Evolutionary conservation across 2,888 invertebrate species (phyloP).

Genomic region (Polydrusus tereticollis): DNA sequence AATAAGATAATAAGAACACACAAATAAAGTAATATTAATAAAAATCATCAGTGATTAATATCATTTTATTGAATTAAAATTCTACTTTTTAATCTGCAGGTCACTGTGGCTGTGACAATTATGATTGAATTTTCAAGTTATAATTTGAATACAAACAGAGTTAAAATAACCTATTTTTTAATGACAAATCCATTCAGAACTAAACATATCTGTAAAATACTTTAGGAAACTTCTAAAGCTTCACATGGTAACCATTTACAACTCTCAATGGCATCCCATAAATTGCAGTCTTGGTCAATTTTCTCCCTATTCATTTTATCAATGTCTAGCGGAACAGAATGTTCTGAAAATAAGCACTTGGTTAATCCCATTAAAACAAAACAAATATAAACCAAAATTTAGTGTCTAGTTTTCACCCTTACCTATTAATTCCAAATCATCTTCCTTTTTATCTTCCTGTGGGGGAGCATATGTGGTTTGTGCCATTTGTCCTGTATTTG

Average conservation of each 20-base stretch:
- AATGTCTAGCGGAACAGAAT: conserved; percentile 79
- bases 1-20: too few relatives aligned
- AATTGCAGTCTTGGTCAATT: conserved; percentile 79
- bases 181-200: background rate
- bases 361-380: background rate
- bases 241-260: conserved; percentile 89
- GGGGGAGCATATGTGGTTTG: conserved; percentile 20
- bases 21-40: too few relatives aligned
- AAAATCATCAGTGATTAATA: too few relatives aligned
- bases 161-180: too few relatives aligned
- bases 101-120: too few relatives aligned
- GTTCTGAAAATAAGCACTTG: conserved; percentile 71
- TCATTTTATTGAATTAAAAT: too few relatives aligned
- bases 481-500: conserved; percentile 57
- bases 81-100: too few relatives aligned
- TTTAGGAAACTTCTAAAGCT: conserved; percentile 70
- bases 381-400: background rate
- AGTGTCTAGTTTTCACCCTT: conserved; percentile 52
- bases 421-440: conserved; percentile 83
- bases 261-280: conserved; percentile 86
- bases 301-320: conserved; percentile 84
- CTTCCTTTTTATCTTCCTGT: conserved; percentile 65
- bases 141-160: too few relatives aligned
- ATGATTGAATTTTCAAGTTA: too few relatives aligned
- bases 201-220: background rate